These are phyloP conservation scores for Oreochromis tanganicae DNA, from an alignment of 2,113 vertebrate species.

Conservation along the genomic window DNA sequence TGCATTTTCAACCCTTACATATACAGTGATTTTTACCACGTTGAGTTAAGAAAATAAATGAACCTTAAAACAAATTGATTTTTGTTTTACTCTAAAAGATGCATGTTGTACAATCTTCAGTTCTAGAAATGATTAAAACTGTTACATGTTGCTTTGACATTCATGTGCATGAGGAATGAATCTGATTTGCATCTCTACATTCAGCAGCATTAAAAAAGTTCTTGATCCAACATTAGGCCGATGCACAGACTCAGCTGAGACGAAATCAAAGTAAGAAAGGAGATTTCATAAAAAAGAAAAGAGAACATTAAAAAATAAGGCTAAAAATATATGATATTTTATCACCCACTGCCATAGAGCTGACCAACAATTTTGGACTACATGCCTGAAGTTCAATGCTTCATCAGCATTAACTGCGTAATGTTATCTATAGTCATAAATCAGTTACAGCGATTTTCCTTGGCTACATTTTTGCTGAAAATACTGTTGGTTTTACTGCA, in stretches of 20 bases:
- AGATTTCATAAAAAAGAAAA: neutral
- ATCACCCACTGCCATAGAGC: neutral
- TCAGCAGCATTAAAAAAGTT: neutral
- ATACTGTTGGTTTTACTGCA: neutral
- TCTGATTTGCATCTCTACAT: neutral
- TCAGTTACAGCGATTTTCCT: neutral
- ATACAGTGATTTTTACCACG: neutral
- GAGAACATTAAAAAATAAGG: neutral
- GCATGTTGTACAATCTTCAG: neutral
- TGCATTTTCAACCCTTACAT: too few species aligned
- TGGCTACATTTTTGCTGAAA: neutral
- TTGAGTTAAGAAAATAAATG: neutral
- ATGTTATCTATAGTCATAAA: neutral
- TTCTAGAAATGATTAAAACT: neutral
- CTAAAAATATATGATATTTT: neutral
- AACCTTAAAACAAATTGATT: accelerated
- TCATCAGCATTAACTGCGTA: neutral
- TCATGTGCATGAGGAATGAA: neutral
- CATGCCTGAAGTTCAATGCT: neutral
- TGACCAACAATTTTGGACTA: neutral
- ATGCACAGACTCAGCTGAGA: neutral
- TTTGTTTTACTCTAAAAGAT: neutral
- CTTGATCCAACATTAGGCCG: neutral
- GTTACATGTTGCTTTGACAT: neutral
- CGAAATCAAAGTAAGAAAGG: neutral